Conservation (phyloP, 2,113 vertebrate genomes). For the Machaerirhynchus nigripectus region DNA sequence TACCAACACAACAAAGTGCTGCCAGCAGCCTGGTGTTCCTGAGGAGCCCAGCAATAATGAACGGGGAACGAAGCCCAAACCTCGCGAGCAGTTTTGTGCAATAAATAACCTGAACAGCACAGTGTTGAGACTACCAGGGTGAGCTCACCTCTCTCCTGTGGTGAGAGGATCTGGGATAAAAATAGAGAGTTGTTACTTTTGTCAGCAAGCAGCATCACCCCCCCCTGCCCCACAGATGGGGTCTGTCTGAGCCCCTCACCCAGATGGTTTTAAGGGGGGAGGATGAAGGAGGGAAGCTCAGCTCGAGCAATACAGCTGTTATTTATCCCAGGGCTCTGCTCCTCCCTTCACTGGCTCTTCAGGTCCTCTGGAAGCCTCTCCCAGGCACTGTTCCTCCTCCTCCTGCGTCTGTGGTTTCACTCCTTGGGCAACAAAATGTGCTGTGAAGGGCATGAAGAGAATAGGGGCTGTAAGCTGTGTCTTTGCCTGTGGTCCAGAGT, state of each 20-base stretch:
- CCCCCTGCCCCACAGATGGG: not conserved
- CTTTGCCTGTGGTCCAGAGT: not conserved
- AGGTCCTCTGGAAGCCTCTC: not conserved
- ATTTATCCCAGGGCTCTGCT: not conserved
- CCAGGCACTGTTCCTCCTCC: not conserved
- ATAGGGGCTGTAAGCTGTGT: not conserved
- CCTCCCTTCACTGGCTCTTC: not conserved
- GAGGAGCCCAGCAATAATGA: not conserved
- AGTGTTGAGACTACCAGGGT: fast-evolving
- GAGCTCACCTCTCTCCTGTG: fast-evolving
- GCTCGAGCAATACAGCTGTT: not conserved
- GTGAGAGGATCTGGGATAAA: not conserved
- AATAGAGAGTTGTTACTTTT: not conserved
- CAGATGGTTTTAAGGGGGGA: not conserved
- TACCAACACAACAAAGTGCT: not conserved
- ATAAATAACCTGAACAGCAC: not conserved
- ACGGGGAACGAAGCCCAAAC: not conserved
- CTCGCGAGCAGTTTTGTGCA: not conserved
- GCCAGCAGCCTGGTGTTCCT: not conserved
- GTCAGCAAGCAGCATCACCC: not conserved
- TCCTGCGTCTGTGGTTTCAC: not conserved
- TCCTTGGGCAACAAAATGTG: not conserved
- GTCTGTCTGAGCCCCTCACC: not conserved
- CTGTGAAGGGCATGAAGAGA: not conserved
- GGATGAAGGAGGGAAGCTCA: not conserved